phyloP scores from a whole-genome alignment of 2,888 invertebrate species.

The Arge pagana region DNA sequence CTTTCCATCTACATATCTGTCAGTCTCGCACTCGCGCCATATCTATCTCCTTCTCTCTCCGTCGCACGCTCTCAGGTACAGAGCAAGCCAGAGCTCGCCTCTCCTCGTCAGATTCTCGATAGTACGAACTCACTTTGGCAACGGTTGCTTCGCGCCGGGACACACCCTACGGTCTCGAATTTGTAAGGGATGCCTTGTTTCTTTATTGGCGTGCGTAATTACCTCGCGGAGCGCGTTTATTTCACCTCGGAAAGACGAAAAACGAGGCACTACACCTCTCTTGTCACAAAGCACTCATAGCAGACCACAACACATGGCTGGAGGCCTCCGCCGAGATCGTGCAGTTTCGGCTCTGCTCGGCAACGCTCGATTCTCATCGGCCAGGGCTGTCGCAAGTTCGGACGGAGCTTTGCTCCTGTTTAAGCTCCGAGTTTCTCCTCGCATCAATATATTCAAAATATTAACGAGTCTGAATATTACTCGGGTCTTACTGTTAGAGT shows the following conservation, averaged over 20 bases:
- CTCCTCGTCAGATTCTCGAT: slow-evolving; percentile 22
- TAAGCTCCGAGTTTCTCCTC: too few species aligned
- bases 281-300: slow-evolving; percentile 52
- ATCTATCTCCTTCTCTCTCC: slow-evolving; percentile 2
- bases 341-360: slow-evolving; percentile 37
- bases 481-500: too few species aligned
- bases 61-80: slow-evolving; percentile 14
- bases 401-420: too few species aligned
- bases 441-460: too few species aligned
- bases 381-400: slow-evolving; percentile 30
- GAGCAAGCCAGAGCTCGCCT: slow-evolving; percentile 14
- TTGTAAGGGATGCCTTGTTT: too few species aligned
- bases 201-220: neutral
- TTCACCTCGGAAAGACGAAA: slow-evolving; percentile 23
- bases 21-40: slow-evolving; percentile 14
- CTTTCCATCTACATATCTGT: slow-evolving; percentile 20
- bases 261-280: slow-evolving; percentile 48
- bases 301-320: slow-evolving; percentile 51
- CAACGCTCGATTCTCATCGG: slow-evolving; percentile 28
- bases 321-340: slow-evolving; percentile 37
- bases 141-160: slow-evolving; percentile 19
- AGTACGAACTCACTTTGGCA: slow-evolving; percentile 14
- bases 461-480: too few species aligned
- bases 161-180: slow-evolving; percentile 8
- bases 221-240: neutral